Evolutionary conservation across 2,113 vertebrate species (phyloP).

Genomic region (Crypturellus undulatus): DNA sequence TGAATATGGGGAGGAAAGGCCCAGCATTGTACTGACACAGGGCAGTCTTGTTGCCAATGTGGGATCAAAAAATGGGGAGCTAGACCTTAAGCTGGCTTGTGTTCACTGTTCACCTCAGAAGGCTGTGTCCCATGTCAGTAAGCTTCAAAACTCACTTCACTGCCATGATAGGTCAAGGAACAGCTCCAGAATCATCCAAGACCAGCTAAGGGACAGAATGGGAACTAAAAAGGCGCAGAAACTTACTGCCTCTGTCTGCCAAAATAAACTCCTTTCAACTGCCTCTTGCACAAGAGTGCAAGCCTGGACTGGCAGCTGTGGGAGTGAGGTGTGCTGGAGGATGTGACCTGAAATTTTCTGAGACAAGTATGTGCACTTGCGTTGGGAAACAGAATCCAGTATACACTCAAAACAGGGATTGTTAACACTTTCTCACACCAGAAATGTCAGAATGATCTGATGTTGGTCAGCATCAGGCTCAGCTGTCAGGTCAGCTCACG

Average conservation of each 20-base stretch:
- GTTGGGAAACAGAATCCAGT: background rate
- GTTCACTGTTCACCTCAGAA: background rate
- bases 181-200: background rate
- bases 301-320: background rate
- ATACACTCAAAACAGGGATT: background rate
- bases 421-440: background rate
- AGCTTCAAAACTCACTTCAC: background rate
- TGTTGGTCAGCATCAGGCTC: fast-evolving
- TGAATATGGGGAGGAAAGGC: background rate
- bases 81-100: background rate
- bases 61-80: background rate
- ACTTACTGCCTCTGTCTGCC: background rate
- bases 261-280: background rate
- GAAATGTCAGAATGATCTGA: background rate
- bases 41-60: background rate
- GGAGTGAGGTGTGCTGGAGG: background rate
- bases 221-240: background rate
- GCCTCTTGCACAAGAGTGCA: background rate
- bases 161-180: background rate
- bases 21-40: fast-evolving
- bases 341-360: background rate
- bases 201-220: background rate
- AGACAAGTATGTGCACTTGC: background rate
- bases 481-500: fast-evolving
- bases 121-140: background rate